Conservation (phyloP, 2,797 vertebrate genomes). For the Chloroceryle amazona region DNA sequence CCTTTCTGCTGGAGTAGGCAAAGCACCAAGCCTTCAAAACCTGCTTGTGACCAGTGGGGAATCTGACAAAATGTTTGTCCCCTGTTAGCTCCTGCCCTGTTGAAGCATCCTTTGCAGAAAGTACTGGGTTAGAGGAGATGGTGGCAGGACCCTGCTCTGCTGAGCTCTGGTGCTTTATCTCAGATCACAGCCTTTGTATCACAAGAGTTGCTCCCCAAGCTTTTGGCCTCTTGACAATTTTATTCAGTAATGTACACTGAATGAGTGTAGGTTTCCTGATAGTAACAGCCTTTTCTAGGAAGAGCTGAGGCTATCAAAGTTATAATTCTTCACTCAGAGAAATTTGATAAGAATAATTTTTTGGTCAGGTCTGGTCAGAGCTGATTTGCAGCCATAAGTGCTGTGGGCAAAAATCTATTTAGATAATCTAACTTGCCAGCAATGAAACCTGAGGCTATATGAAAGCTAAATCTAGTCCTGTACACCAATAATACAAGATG, state of each 20-base stretch:
- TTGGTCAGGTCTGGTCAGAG: slow-evolving; percentile 9
- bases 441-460: neutral
- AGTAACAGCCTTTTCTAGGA: slow-evolving; percentile 47
- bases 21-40: neutral
- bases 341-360: slow-evolving; percentile 57
- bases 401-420: slow-evolving; percentile 6
- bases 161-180: neutral
- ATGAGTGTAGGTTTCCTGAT: slow-evolving; percentile 37
- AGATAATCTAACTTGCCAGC: neutral
- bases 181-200: neutral
- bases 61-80: neutral
- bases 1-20: neutral
- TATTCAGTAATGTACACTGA: neutral
- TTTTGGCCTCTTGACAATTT: slow-evolving; percentile 43
- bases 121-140: neutral
- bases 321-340: slow-evolving; percentile 40
- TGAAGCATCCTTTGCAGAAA: neutral
- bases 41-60: neutral
- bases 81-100: neutral
- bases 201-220: neutral
- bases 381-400: slow-evolving; percentile 9
- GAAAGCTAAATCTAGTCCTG: neutral
- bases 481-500: neutral
- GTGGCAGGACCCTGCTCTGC: neutral
- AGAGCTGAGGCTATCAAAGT: slow-evolving; percentile 13